Evolutionary conservation across 1,140 invertebrate genomes (phyloP).

Genomic region (Dufourea novaeangliae): DNA sequence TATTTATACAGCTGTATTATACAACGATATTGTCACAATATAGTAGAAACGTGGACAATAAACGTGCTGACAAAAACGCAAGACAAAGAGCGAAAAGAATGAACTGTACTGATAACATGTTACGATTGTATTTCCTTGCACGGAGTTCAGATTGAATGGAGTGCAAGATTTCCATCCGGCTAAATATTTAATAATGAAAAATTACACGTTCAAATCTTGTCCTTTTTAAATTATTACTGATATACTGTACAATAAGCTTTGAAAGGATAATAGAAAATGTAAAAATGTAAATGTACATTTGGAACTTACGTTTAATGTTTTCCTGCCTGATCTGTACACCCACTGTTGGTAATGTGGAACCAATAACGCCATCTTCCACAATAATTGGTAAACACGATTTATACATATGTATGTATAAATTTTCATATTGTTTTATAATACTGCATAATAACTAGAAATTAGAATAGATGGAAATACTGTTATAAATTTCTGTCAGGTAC

Average conservation of each 20-base stretch:
- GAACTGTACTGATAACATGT: conserved; percentile 15
- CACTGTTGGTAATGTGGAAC: conserved; percentile 14
- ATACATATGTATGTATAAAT: neutral
- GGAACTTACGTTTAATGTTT: neutral
- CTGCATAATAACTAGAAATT: neutral
- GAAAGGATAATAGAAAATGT: no score
- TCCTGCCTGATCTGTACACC: neutral
- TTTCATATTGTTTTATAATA: neutral
- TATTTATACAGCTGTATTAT: no score
- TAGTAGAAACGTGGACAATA: no score
- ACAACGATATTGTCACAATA: no score
- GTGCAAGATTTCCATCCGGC: conserved; percentile 2
- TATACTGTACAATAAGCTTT: no score
- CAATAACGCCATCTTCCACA: conserved; percentile 33
- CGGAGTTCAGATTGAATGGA: neutral
- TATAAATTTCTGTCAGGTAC: no score
- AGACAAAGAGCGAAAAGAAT: conserved; percentile 42
- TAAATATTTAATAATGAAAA: no score
- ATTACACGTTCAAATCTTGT: no score
- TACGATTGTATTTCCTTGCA: conserved; percentile 14
- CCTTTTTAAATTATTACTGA: neutral
- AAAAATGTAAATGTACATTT: neutral
- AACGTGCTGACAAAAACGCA: conserved; percentile 5
- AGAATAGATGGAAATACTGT: no score
- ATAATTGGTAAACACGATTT: neutral